phyloP scores from a whole-genome alignment of 2,888 invertebrate species.

The Drosophila nr. perissopoda region DNA sequence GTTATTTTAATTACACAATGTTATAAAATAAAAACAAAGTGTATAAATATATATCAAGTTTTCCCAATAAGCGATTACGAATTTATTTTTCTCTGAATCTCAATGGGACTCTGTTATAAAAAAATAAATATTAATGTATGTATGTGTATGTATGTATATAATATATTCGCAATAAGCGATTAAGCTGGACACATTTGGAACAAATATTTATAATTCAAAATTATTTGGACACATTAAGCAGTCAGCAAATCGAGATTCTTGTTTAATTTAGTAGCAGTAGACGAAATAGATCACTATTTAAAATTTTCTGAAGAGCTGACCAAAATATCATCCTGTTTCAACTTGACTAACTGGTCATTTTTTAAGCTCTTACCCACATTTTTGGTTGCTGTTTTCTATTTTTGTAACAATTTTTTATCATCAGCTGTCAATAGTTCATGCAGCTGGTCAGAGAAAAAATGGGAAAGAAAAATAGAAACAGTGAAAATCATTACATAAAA shows the following conservation, averaged over 20 bases:
- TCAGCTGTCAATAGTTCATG: conserved; percentile 78
- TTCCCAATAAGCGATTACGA: not conserved
- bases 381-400: conserved; percentile 41
- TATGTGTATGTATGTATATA: not conserved
- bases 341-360: conserved; percentile 4
- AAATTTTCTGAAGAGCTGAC: not conserved
- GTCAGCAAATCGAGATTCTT: not conserved
- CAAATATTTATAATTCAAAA: not conserved
- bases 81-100: not conserved
- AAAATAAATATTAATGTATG: not conserved
- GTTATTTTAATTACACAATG: not conserved
- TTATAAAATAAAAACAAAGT: not conserved
- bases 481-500: conserved; percentile 75
- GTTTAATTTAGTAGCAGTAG: not conserved
- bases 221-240: not conserved
- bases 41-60: not conserved
- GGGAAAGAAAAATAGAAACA: conserved; percentile 35
- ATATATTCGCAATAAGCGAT: not conserved
- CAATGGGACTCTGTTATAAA: not conserved
- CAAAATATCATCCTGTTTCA: not conserved
- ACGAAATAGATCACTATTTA: not conserved
- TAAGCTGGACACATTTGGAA: not conserved
- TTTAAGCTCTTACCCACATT: conserved; percentile 8
- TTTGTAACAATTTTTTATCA: conserved; percentile 76
- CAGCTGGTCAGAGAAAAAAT: conserved; percentile 55